These are phyloP conservation scores for Lysiphlebus fabarum DNA, from an alignment of 1,140 invertebrate genomes.

Conservation along the genomic window DNA sequence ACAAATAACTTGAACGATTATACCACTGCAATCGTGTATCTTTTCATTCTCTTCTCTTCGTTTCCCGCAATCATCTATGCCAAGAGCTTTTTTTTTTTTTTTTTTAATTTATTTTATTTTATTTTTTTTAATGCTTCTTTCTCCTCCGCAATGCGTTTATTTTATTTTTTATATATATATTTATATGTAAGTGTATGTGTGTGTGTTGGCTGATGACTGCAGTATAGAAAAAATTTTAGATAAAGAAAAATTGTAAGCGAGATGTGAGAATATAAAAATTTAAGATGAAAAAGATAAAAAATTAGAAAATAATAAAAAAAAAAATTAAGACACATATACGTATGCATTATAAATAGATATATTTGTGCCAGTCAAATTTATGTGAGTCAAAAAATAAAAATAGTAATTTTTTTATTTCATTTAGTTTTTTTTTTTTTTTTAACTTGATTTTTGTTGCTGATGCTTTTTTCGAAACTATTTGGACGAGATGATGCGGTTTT, in stretches of 20 bases:
- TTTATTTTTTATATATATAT: slow-evolving; percentile 35
- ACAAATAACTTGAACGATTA: slow-evolving; percentile 22
- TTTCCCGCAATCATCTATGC: background rate
- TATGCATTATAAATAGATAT: slow-evolving; percentile 29
- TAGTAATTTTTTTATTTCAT: no score
- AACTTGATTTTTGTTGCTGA: background rate
- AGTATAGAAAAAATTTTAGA: slow-evolving; percentile 31
- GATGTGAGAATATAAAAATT: background rate
- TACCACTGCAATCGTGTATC: slow-evolving; percentile 16
- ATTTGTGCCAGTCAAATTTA: slow-evolving; percentile 30
- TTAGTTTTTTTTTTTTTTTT: slow-evolving; percentile 6
- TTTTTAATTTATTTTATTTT: slow-evolving; percentile 10
- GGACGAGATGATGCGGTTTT: background rate
- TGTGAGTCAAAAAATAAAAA: slow-evolving; percentile 23
- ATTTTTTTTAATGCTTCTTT: background rate
- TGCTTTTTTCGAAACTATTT: background rate
- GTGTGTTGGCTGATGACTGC: slow-evolving; percentile 25
- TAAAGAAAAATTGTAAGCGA: background rate
- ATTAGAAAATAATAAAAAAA: background rate
- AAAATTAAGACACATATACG: slow-evolving; percentile 6
- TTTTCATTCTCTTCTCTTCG: background rate
- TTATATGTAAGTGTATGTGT: slow-evolving; percentile 8
- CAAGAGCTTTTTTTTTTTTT: background rate
- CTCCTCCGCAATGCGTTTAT: slow-evolving; percentile 26
- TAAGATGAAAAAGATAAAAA: slow-evolving; percentile 1